A percentile compares a stretch with the other conserved stretches of the same genome.
Conservation (phyloP, 2,113 vertebrate species). For the Anhinga anhinga region DNA sequence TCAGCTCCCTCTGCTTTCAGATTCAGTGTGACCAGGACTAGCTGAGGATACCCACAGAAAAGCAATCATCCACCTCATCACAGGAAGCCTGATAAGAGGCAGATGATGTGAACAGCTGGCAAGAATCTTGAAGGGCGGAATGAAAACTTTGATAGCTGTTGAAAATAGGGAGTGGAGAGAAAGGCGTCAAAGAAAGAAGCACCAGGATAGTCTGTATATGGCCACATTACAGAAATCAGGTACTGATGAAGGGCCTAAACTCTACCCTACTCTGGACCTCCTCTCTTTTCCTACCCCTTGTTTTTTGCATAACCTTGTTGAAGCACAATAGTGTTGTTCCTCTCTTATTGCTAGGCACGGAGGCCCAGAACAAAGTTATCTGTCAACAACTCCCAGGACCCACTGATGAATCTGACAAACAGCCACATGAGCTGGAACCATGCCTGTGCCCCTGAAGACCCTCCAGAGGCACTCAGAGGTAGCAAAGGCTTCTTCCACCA, state of each 20-base stretch:
- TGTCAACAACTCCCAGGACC: background rate
- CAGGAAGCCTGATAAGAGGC: background rate
- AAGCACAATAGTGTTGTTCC: background rate
- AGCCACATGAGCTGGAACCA: background rate
- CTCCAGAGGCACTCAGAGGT: background rate
- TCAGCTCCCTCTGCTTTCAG: background rate
- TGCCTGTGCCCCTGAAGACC: background rate
- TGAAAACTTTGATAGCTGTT: background rate
- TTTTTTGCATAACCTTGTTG: background rate
- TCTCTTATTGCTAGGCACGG: background rate
- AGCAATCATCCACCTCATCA: background rate
- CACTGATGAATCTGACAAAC: background rate
- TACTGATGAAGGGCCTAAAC: background rate
- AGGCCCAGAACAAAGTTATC: background rate
- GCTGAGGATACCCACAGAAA: background rate
- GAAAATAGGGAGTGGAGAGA: background rate
- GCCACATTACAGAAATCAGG: background rate
- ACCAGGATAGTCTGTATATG: rapidly evolving
- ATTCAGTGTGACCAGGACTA: background rate
- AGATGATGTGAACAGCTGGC: background rate
- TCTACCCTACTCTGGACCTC: background rate
- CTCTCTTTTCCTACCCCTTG: background rate
- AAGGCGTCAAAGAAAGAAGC: background rate
- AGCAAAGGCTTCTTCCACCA: background rate
- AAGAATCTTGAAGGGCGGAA: background rate